A percentile compares a stretch with the other conserved stretches of the same genome.
Evolutionary conservation across 2,888 invertebrate species (phyloP).

Genomic region (Alcis repandata): DNA sequence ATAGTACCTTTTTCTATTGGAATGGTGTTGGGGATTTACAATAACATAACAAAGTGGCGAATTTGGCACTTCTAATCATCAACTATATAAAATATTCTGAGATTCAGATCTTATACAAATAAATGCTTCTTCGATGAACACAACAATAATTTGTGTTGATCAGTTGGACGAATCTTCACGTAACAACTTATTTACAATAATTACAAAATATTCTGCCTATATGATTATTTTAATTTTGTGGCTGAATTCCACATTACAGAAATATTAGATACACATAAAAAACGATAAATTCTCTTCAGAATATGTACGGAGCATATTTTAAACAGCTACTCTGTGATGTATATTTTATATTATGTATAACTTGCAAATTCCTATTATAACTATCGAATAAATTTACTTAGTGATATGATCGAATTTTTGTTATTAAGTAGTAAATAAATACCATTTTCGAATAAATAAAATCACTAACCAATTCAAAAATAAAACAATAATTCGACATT

Average conservation of each 20-base stretch:
- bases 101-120: conserved; percentile 76
- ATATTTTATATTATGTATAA: conserved; percentile 21
- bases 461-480: conserved; percentile 60
- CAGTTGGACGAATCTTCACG: conserved; percentile 73
- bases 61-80: conserved; percentile 75
- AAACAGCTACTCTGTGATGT: conserved; percentile 32
- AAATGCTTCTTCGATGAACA: conserved; percentile 73
- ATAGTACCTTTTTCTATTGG: conserved; percentile 75
- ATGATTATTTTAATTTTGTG: conserved; percentile 52
- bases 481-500: conserved; percentile 65
- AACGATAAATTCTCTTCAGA: conserved; percentile 7
- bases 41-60: conserved; percentile 64
- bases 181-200: conserved; percentile 82
- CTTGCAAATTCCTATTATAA: conserved; percentile 31
- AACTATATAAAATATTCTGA: conserved; percentile 66
- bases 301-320: conserved; percentile 18
- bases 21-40: conserved; percentile 72
- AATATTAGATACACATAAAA: conserved; percentile 13
- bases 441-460: conserved; percentile 54
- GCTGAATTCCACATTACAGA: conserved; percentile 30
- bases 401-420: conserved; percentile 36
- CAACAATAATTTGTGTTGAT: conserved; percentile 49
- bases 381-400: conserved; percentile 35
- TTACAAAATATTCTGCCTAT: conserved; percentile 66
- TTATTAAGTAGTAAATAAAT: conserved; percentile 40